phyloP scores from a whole-genome alignment of 1,140 invertebrate species.

The Diabrotica undecimpunctata region DNA sequence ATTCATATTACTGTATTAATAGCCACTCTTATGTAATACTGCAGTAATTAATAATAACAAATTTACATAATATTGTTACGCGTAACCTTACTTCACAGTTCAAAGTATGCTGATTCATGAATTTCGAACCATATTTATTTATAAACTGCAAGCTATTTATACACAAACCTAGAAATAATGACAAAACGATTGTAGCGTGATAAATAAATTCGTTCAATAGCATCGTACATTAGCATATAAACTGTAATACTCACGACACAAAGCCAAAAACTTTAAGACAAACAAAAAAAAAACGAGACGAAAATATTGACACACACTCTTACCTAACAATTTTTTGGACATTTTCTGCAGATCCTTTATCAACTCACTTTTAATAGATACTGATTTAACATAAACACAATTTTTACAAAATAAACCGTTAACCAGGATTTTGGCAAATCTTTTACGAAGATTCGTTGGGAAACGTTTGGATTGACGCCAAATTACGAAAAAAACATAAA shows the following conservation, averaged over 20 bases:
- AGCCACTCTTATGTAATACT: too few relatives aligned
- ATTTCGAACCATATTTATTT: too few relatives aligned
- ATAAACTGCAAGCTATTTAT: too few relatives aligned
- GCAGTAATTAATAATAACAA: too few relatives aligned
- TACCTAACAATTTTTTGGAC: background rate
- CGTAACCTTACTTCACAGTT: too few relatives aligned
- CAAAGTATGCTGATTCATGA: too few relatives aligned
- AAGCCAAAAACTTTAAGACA: background rate
- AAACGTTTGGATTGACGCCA: background rate
- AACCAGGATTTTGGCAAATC: background rate
- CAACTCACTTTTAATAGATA: background rate
- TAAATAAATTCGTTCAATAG: too few relatives aligned
- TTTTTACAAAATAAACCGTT: background rate
- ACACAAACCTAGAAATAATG: too few relatives aligned
- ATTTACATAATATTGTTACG: too few relatives aligned
- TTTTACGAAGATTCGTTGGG: background rate
- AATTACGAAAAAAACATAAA: background rate
- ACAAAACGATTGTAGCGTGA: too few relatives aligned
- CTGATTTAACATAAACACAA: slow-evolving; percentile 1
- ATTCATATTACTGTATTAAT: too few relatives aligned
- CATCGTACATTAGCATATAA: too few relatives aligned
- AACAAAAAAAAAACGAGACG: background rate
- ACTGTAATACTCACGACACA: background rate
- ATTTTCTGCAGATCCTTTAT: background rate
- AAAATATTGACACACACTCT: background rate